Base-by-base conservation (phyloP, 1,140 invertebrate species). In the Anastatus disparis region DNA sequence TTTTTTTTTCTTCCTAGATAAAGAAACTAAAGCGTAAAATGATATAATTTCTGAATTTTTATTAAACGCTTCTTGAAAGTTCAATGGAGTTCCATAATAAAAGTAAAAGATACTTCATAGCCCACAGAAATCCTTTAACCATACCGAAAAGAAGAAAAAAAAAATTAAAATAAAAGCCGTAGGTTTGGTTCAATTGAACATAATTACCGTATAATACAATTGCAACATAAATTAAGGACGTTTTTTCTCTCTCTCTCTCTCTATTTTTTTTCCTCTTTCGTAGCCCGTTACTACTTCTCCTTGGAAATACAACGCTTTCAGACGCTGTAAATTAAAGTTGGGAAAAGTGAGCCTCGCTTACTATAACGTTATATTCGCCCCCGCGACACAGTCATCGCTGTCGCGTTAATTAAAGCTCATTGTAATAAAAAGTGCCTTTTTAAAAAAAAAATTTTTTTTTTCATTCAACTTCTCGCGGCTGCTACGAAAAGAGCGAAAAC, bases 361-460 rank as follows among this genome's bases (percentile, higher is more conserved):
- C n/a, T n/a, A n/a, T n/a, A n/a, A n/a, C n/a, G n/a, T n/a, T n/a
- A n/a, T n/a, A n/a, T n/a, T n/a, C n/a, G 75, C 72, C 42, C 65
- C 58, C 70, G 70, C 75, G 70, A 72, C 75, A 72, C 67, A 77
- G 77, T 79, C 75, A 79, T 79, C 75, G 76, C 67, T 67, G 69
- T 46, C 72, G 74, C 78, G 79, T 80, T 80, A 80, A 80, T 80
- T 80, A 80, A 80, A 79, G 78, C 79, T 80, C 77, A 81, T 81
- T 81, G 79, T 81, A 80, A 81, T 81, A 81, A 81, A 81, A 79
- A 80, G 71, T 73, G 71, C 74, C 79, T n/a, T n/a, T n/a, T n/a
- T n/a, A n/a, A n/a, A n/a, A n/a, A n/a, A n/a, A n/a, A n/a, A n/a
- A n/a, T n/a, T n/a, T n/a, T 79, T 80, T 81, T 79, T 76, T 79